A percentile compares a stretch with the other conserved stretches of the same genome.
phyloP scores from a whole-genome alignment of 2,113 vertebrate genomes.

The Entomyzon cyanotis region DNA sequence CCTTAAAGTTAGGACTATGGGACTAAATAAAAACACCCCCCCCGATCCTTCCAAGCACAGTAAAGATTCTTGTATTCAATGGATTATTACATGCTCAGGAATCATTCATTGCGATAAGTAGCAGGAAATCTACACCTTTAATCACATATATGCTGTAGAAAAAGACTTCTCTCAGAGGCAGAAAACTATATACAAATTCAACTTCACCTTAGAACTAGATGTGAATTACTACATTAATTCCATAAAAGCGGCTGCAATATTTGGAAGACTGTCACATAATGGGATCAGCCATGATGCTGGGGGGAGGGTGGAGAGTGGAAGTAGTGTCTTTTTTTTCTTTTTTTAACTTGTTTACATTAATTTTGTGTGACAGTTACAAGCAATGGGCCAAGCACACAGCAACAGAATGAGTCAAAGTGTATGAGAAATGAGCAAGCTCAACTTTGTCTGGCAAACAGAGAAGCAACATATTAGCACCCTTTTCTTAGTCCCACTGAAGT shows the following conservation, averaged over 20 bases:
- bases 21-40: neutral
- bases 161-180: neutral
- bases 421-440: neutral
- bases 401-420: neutral
- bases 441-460: neutral
- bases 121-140: neutral
- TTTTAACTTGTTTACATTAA: neutral
- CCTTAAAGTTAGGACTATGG: neutral
- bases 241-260: neutral
- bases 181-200: neutral
- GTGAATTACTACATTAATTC: neutral
- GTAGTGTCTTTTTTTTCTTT: neutral
- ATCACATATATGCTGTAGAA: neutral
- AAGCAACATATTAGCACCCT: neutral
- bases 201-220: neutral
- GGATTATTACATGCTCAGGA: neutral
- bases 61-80: neutral
- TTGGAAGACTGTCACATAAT: neutral
- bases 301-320: fast-evolving
- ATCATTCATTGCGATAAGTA: neutral
- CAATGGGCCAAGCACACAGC: neutral
- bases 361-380: neutral
- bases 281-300: neutral
- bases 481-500: neutral
- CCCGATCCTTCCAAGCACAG: neutral